phyloP scores from a whole-genome alignment of 2,797 vertebrate species.

The Sphenopsis melanotis region DNA sequence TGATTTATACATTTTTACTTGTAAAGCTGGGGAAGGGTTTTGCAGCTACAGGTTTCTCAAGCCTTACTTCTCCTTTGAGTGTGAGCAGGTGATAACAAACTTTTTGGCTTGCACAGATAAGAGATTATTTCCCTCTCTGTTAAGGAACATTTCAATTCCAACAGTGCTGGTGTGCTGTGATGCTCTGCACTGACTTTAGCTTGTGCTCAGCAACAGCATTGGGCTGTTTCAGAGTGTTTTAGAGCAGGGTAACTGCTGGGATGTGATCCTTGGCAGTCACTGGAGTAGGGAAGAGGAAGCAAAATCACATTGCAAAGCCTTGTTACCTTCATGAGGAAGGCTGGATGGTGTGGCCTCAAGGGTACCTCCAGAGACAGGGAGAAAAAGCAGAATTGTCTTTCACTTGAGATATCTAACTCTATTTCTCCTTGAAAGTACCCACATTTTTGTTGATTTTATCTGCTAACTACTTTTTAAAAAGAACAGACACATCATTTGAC shows the following conservation, averaged over 20 bases:
- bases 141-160: background rate
- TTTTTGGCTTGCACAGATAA: background rate
- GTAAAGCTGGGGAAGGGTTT: background rate
- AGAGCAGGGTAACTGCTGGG: background rate
- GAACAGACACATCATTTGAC: background rate
- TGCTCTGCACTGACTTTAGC: background rate
- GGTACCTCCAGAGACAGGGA: background rate
- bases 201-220: background rate
- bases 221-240: background rate
- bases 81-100: background rate
- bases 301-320: background rate
- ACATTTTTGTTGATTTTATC: background rate
- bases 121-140: background rate
- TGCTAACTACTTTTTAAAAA: background rate
- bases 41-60: background rate
- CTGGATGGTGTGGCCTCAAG: rapidly evolving
- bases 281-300: background rate
- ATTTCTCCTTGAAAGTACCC: background rate
- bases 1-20: background rate
- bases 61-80: background rate
- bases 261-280: rapidly evolving
- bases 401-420: background rate
- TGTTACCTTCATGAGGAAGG: background rate
- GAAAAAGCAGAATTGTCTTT: background rate
- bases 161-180: background rate